A percentile compares a stretch with the other conserved stretches of the same genome.
Evolutionary conservation across 35 echinoderm and acorn worm species (phyloP).

Genomic region (Diadema setosum): DNA sequence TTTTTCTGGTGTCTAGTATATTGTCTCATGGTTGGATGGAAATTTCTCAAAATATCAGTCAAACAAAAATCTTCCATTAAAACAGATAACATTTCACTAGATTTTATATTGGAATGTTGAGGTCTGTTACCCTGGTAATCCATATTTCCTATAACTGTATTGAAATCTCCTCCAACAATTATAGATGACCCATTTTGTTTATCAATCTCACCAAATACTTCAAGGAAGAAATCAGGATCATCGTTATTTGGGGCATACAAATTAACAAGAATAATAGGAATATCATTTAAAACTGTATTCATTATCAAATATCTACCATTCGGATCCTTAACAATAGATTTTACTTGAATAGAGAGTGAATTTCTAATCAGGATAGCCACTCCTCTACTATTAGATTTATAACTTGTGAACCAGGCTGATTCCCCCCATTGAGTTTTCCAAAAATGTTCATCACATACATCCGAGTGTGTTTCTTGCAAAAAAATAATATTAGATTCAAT

Average conservation of each 20-base stretch:
- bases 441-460: neutral
- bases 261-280: slow-evolving; percentile 4
- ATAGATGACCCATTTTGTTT: no score
- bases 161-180: neutral
- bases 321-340: neutral
- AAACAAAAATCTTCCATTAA: neutral
- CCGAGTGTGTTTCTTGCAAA: slow-evolving; percentile 2
- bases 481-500: slow-evolving; percentile 30
- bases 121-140: neutral
- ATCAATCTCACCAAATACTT: neutral
- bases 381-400: no score
- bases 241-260: neutral
- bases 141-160: neutral
- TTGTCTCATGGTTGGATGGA: neutral
- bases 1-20: neutral
- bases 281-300: neutral
- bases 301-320: neutral
- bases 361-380: slow-evolving; percentile 23
- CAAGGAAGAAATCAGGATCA: neutral
- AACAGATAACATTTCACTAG: neutral
- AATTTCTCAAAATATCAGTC: neutral
- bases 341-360: neutral
- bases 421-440: slow-evolving; percentile 26
- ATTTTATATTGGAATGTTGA: neutral
- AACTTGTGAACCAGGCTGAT: slow-evolving; percentile 3